Base-by-base conservation (phyloP, 1,140 invertebrate genomes). In the Luehdorfia chinensis region DNA sequence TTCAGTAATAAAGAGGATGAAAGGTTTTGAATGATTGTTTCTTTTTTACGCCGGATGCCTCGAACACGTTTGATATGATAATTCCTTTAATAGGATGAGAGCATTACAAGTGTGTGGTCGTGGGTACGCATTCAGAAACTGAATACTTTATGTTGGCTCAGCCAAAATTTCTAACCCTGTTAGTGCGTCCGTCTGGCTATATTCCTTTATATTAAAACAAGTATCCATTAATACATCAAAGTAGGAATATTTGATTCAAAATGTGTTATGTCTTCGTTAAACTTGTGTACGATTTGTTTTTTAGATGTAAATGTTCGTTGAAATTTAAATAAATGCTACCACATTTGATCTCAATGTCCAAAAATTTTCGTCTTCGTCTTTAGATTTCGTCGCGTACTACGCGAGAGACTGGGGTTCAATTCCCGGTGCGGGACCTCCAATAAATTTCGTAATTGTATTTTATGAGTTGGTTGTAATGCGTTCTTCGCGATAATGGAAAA, bases 61-160 rank as follows among this genome's bases (percentile, higher is more conserved):
- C 62, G 65, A 60, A 62, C 46, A 53, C 71, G 75, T 84, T 84
- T 84, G 79, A 75, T 84, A 84, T 84, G 79, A 80, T 84, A 84
- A 84, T 84, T 84, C 53, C 43, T 46, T 61, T 78, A 79, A 78
- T 76, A 73, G 72, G 66, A 78, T 74, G 64, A 60, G 67, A 65
- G 72, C 31, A 44, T 34, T 14, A 41, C 6, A 48, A 61, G 65
- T 63, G 51, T 59, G 66, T 47, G 59, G 50, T 50, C 73, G 73
- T 78, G 73, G 59, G 67, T 36, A 55, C 59, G 75, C 78, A 78
- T 76, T 69, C 66, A 55, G 51, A 67, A 44, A 47, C 43, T 53
- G 48, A 55, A 65, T 56, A 43, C 39, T 61, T 58, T 39, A 41
- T 34, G 39, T 46, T 37, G 47, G 50, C 53, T 55, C 55, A 18